Evolutionary conservation across 1,140 invertebrate genomes (phyloP).

Genomic region (Phortica variegata): DNA sequence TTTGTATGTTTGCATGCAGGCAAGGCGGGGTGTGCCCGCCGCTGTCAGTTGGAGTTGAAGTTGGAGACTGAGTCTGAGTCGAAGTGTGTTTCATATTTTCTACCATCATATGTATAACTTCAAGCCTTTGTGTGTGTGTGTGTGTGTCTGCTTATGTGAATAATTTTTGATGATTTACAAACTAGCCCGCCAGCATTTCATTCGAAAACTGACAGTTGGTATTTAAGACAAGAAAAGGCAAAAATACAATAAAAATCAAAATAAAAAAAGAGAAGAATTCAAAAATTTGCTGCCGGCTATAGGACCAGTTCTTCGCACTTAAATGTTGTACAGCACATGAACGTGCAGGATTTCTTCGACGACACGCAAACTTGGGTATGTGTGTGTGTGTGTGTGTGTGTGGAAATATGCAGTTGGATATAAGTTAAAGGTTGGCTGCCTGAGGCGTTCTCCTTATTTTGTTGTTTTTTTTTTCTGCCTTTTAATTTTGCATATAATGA

Average conservation of each 20-base stretch:
- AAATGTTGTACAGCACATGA: no score
- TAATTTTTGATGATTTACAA: slow-evolving; percentile 55
- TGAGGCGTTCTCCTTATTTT: no score
- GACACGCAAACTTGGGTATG: slow-evolving; percentile 10
- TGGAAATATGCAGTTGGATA: slow-evolving; percentile 55
- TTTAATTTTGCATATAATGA: slow-evolving; percentile 51
- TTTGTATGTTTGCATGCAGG: no score
- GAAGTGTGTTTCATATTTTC: slow-evolving; percentile 1
- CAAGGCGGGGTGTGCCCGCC: no score
- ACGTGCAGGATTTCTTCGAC: slow-evolving; percentile 28
- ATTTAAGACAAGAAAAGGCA: slow-evolving; percentile 21
- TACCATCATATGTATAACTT: no score
- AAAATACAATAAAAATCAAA: slow-evolving; percentile 12
- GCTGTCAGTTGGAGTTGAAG: slow-evolving; percentile 27
- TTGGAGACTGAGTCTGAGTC: slow-evolving; percentile 32
- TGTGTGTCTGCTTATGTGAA: slow-evolving; percentile 34
- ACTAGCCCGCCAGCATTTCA: slow-evolving; percentile 39
- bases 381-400: no score
- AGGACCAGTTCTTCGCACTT: slow-evolving; percentile 45
- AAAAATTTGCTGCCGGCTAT: slow-evolving; percentile 50
- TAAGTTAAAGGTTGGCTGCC: slow-evolving; percentile 52
- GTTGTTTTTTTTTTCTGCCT: no score
- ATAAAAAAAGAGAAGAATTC: slow-evolving; percentile 29
- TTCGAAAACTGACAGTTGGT: slow-evolving; percentile 51
- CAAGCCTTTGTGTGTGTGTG: not conserved